Percentiles rank a stretch among this genome's conserved stretches.
These are phyloP conservation scores for Xerus rutilus DNA, from an alignment of 2,797 vertebrate genomes.

Conservation along the genomic window DNA sequence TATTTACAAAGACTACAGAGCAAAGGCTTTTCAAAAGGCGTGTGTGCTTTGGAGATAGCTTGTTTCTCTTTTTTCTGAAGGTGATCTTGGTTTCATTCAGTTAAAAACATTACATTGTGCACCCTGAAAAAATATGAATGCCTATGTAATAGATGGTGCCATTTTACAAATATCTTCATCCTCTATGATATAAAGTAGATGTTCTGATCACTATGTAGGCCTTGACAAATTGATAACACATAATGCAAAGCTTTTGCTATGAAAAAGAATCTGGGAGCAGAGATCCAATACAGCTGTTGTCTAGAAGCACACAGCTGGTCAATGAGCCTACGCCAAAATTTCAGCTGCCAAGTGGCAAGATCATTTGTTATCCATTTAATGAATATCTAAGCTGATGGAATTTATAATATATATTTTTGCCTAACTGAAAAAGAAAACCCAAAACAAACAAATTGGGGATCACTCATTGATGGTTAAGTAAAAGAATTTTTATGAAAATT, in stretches of 20 bases:
- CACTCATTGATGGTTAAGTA: background rate
- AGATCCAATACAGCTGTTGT: background rate
- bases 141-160: background rate
- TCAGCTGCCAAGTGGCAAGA: slow-evolving; percentile 16
- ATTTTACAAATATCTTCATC: slow-evolving; percentile 12
- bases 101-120: background rate
- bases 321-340: background rate
- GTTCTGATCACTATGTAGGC: background rate
- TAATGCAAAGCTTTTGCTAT: background rate
- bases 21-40: slow-evolving; percentile 27
- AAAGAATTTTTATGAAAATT: slow-evolving; percentile 1
- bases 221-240: background rate
- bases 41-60: slow-evolving; percentile 25
- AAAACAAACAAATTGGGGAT: background rate
- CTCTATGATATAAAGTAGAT: background rate
- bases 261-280: background rate
- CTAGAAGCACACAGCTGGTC: background rate
- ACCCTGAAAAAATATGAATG: slow-evolving; percentile 39
- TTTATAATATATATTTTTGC: background rate
- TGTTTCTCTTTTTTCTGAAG: background rate
- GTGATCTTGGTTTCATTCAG: background rate
- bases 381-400: background rate
- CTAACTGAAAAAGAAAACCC: background rate
- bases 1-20: slow-evolving; percentile 2
- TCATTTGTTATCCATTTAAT: background rate